A percentile compares a stretch with the other conserved stretches of the same genome.
These are phyloP conservation scores for Panagrolaimus sp. DNA, from an alignment of 1,140 invertebrate species.

Conservation along the genomic window DNA sequence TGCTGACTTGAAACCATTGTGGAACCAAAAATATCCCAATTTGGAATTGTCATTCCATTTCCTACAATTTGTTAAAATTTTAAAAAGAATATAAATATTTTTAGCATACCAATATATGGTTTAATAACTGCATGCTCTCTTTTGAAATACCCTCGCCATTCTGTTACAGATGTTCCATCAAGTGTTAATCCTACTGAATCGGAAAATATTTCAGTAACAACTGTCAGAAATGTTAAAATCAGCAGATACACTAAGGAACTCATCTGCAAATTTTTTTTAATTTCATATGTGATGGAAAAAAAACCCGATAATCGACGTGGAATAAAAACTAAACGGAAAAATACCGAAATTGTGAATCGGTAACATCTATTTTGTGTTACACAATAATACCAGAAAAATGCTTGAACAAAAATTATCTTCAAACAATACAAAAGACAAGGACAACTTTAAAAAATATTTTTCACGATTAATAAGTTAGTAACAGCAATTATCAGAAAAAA, in stretches of 20 bases:
- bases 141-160: conserved; percentile 69
- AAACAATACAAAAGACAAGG: no score
- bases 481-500: no score
- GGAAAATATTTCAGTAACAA: background rate
- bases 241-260: background rate
- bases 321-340: no score
- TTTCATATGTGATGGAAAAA: no score
- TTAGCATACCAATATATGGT: conserved; percentile 82
- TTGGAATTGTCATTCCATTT: conserved; percentile 79
- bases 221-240: background rate
- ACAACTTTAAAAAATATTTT: no score
- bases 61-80: conserved; percentile 64
- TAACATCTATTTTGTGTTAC: no score
- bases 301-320: no score
- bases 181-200: background rate
- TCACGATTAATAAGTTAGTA: no score
- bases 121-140: conserved; percentile 85
- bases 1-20: conserved; percentile 91
- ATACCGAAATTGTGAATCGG: no score
- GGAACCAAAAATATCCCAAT: conserved; percentile 89
- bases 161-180: conserved; percentile 40
- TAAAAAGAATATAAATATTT: conserved; percentile 9
- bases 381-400: no score
- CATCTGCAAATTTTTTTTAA: background rate
- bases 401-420: no score